Percentiles rank a stretch among this genome's conserved stretches.
These are phyloP conservation scores for Cyprinodon variegatus DNA, from an alignment of 2,113 vertebrate species.

Conservation along the genomic window DNA sequence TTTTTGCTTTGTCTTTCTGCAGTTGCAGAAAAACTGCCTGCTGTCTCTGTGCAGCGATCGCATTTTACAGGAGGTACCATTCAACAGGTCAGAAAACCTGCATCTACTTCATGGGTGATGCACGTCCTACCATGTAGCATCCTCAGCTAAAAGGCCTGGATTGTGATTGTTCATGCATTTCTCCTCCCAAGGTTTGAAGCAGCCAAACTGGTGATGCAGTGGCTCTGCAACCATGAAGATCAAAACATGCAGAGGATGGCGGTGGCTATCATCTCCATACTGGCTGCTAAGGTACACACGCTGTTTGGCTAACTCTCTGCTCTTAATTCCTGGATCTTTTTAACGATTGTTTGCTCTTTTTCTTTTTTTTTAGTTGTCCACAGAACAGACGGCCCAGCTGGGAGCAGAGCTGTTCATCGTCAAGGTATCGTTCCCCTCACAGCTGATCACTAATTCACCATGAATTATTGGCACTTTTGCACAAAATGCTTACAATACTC, in stretches of 20 bases:
- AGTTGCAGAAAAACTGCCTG: constrained; percentile 99
- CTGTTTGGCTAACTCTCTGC: background rate
- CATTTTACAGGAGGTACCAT: constrained; percentile 97
- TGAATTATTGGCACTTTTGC: background rate
- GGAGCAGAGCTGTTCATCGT: constrained; percentile 97
- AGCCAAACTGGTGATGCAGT: constrained; percentile 99
- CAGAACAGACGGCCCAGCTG: constrained; percentile 96
- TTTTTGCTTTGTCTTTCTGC: constrained; percentile 39
- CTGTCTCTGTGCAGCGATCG: constrained; percentile 98
- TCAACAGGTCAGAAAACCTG: constrained; percentile 88
- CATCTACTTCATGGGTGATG: background rate
- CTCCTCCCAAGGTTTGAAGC: constrained; percentile 90
- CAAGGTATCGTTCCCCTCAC: constrained; percentile 77
- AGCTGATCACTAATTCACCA: background rate
- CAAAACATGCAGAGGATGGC: constrained; percentile 99
- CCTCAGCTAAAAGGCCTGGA: background rate
- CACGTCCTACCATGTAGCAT: background rate
- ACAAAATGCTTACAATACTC: too few species aligned
- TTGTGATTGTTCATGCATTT: background rate
- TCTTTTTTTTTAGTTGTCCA: constrained; percentile 85
- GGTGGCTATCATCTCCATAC: constrained; percentile 97
- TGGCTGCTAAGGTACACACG: constrained; percentile 93
- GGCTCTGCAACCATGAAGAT: constrained; percentile 99
- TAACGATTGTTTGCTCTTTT: constrained; percentile 5
- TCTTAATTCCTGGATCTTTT: background rate